Percentiles rank a stretch among this genome's conserved stretches.
Conservation (phyloP, 2,888 invertebrate species). For the Coenonympha glycerion region DNA sequence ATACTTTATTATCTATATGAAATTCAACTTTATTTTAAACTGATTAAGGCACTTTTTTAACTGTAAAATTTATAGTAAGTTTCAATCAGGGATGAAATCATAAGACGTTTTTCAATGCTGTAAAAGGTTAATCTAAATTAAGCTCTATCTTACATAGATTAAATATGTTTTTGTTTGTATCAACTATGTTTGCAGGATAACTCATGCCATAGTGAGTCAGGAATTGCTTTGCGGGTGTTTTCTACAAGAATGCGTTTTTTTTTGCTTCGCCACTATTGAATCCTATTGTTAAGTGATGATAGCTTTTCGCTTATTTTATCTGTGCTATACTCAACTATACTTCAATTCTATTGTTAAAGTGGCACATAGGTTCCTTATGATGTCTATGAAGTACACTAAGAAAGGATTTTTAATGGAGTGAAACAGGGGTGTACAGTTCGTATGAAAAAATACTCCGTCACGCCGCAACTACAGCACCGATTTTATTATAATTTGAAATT, state of each 20-base stretch:
- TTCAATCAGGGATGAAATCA: slow-evolving; percentile 9
- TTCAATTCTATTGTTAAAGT: background rate
- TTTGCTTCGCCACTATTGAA: background rate
- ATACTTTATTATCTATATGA: background rate
- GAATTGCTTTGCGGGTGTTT: slow-evolving; percentile 16
- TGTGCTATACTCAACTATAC: background rate
- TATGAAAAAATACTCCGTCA: too few relatives aligned
- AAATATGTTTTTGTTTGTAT: slow-evolving; percentile 10
- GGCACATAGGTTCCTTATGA: too few relatives aligned
- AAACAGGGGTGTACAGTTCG: too few relatives aligned
- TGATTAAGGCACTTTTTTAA: background rate
- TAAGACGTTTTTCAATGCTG: slow-evolving; percentile 8
- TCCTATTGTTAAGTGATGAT: background rate
- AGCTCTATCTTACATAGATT: slow-evolving; percentile 25
- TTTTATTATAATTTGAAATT: too few relatives aligned
- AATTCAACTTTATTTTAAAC: background rate
- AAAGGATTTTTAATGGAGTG: too few relatives aligned
- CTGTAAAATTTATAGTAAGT: background rate
- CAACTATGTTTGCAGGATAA: slow-evolving; percentile 1
- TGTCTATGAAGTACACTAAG: too few relatives aligned
- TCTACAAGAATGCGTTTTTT: slow-evolving; percentile 19
- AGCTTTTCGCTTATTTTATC: background rate
- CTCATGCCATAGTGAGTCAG: slow-evolving; percentile 20
- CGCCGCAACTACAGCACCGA: too few relatives aligned
- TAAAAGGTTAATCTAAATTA: slow-evolving; percentile 2